A percentile compares a stretch with the other conserved stretches of the same genome.
These are phyloP conservation scores for Pyxicephalus adspersus DNA, from an alignment of 2,113 vertebrate species.

Conservation along the genomic window DNA sequence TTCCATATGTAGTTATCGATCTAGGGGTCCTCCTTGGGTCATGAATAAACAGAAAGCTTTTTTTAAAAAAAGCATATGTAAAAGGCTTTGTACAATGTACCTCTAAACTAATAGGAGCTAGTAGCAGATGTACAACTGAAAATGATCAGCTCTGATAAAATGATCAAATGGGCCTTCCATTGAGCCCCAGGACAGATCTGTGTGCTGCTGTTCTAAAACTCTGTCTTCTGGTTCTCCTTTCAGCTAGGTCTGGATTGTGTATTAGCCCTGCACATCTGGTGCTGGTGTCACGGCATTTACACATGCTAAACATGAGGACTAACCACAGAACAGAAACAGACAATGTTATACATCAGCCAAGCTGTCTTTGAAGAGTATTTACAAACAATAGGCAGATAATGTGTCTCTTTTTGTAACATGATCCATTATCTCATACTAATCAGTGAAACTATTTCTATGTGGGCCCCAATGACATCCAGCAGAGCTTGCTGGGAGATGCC, in stretches of 20 bases:
- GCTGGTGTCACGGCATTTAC: conserved; percentile 19
- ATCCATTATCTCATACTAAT: conserved; percentile 24
- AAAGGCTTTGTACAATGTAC: too few species aligned
- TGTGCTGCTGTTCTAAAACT: not conserved
- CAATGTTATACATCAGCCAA: conserved; percentile 33
- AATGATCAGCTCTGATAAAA: not conserved
- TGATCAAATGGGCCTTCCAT: not conserved
- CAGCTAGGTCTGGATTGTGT: conserved; percentile 38
- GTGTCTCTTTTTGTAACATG: conserved; percentile 16
- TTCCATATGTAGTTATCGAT: too few species aligned
- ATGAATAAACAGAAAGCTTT: too few species aligned
- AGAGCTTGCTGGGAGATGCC: conserved; percentile 13
- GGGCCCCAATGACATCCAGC: not conserved
- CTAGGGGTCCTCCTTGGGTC: too few species aligned
- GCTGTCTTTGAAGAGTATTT: conserved; percentile 17
- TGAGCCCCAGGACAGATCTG: not conserved
- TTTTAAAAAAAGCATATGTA: too few species aligned
- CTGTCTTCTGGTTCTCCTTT: not conserved
- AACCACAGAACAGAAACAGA: conserved; percentile 41
- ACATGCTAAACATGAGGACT: conserved; percentile 28
- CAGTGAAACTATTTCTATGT: not conserved
- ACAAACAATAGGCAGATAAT: conserved; percentile 31
- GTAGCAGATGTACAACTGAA: not conserved
- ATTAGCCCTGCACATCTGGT: conserved; percentile 40
- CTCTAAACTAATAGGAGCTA: not conserved